Conservation (phyloP, 2,888 invertebrate genomes). For the Embidobia sp. region DNA sequence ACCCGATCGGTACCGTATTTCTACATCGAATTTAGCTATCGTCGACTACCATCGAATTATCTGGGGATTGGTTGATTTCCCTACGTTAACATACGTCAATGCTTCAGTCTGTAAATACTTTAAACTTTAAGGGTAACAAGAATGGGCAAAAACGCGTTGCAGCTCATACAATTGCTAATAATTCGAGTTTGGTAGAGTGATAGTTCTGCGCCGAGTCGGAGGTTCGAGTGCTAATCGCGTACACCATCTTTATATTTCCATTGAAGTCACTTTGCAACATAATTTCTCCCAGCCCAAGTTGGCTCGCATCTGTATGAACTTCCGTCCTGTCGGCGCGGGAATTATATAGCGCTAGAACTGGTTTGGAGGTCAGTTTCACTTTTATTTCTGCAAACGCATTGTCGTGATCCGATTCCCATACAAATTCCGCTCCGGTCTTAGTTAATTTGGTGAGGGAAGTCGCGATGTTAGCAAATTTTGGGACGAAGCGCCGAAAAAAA, state of each 20-base stretch:
- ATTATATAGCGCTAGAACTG: background rate
- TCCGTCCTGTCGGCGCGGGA: background rate
- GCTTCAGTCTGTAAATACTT: background rate
- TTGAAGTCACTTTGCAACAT: background rate
- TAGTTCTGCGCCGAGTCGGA: background rate
- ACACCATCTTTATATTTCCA: background rate
- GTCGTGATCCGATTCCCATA: background rate
- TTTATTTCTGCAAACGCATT: background rate
- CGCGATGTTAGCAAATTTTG: background rate
- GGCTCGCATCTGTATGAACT: background rate
- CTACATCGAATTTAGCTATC: background rate
- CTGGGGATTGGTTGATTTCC: background rate
- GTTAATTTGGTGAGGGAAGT: background rate
- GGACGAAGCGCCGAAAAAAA: slow-evolving; percentile 8
- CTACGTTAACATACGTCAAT: background rate
- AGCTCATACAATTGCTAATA: background rate
- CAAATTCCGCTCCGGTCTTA: background rate
- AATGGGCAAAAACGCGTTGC: background rate
- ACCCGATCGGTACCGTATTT: background rate
- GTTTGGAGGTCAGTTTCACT: background rate
- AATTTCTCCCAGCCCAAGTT: background rate
- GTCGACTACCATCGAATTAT: background rate
- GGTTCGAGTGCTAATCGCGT: background rate
- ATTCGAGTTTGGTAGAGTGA: background rate
- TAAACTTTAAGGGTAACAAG: background rate